Percentiles rank a stretch among this genome's conserved stretches.
These are phyloP conservation scores for Nasonia oneida DNA, from an alignment of 2,888 invertebrate species.

Conservation along the genomic window DNA sequence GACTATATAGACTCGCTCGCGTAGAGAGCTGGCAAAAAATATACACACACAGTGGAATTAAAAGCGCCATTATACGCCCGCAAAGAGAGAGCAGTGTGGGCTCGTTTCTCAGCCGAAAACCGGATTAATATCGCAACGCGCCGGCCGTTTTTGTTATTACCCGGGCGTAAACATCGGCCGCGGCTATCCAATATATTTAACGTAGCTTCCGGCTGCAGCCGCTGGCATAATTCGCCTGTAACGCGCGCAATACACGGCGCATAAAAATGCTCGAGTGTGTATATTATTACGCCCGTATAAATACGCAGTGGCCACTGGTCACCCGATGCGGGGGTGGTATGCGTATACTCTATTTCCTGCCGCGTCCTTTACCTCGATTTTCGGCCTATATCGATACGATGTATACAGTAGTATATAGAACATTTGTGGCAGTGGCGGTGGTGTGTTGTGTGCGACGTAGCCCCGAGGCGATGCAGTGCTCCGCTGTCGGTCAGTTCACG, in stretches of 20 bases:
- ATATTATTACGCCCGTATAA: too few species aligned
- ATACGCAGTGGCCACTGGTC: too few species aligned
- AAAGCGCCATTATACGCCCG: neutral
- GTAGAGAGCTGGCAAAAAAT: neutral
- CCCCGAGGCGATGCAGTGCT: constrained; percentile 1
- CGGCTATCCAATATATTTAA: constrained; percentile 7
- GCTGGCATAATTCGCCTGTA: neutral
- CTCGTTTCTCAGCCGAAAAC: constrained; percentile 4
- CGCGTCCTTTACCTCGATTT: constrained; percentile 42
- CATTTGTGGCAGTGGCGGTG: too few species aligned
- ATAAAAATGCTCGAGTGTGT: neutral
- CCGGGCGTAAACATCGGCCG: neutral
- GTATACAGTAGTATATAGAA: neutral
- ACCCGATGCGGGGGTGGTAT: neutral
- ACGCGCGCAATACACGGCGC: neutral
- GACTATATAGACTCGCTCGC: neutral
- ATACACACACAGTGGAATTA: neutral
- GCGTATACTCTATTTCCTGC: constrained; percentile 43
- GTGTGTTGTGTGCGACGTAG: neutral
- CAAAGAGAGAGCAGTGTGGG: neutral
- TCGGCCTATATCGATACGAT: constrained; percentile 45
- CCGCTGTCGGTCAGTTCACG: neutral
- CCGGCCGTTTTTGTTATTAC: constrained; percentile 3
- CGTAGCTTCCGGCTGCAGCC: neutral
- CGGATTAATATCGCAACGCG: neutral